A percentile compares a stretch with the other conserved stretches of the same genome.
These are phyloP conservation scores for Cephalophus harveyi DNA, from an alignment of 2,113 vertebrate species.

Conservation along the genomic window DNA sequence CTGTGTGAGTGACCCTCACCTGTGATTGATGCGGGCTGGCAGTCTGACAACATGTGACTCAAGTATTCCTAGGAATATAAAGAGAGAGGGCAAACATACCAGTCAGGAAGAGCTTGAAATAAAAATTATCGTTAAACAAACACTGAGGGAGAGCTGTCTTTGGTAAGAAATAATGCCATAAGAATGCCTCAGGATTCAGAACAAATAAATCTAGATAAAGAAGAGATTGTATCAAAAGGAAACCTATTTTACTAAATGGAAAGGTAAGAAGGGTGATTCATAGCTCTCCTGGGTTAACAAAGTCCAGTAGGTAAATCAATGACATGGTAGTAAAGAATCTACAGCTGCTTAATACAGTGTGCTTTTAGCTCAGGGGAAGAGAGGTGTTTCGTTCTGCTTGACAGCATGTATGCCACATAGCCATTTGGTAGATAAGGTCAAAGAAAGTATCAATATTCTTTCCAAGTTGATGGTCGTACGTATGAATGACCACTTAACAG, in stretches of 20 bases:
- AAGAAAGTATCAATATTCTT: neutral
- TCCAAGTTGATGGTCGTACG: neutral
- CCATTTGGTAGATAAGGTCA: neutral
- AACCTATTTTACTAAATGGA: neutral
- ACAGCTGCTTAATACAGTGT: neutral
- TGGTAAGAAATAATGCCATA: neutral
- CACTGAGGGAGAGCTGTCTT: neutral
- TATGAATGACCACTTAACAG: neutral
- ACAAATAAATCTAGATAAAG: slow-evolving; percentile 34
- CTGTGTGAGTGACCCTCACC: neutral
- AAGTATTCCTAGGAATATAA: neutral
- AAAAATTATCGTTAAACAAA: slow-evolving; percentile 45
- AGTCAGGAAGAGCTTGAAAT: neutral
- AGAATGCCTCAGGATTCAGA: slow-evolving; percentile 45
- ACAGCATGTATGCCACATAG: neutral
- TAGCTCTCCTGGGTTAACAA: neutral
- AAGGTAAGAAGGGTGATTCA: slow-evolving; percentile 47
- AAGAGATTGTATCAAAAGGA: neutral
- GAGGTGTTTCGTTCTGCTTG: neutral
- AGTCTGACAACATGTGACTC: slow-evolving; percentile 16
- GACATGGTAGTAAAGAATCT: neutral
- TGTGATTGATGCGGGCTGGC: neutral
- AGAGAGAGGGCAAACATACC: neutral
- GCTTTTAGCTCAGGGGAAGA: neutral
- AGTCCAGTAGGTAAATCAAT: slow-evolving; percentile 19